phyloP scores from a whole-genome alignment of 1,140 invertebrate genomes.

The Lutraria rhynchaena region DNA sequence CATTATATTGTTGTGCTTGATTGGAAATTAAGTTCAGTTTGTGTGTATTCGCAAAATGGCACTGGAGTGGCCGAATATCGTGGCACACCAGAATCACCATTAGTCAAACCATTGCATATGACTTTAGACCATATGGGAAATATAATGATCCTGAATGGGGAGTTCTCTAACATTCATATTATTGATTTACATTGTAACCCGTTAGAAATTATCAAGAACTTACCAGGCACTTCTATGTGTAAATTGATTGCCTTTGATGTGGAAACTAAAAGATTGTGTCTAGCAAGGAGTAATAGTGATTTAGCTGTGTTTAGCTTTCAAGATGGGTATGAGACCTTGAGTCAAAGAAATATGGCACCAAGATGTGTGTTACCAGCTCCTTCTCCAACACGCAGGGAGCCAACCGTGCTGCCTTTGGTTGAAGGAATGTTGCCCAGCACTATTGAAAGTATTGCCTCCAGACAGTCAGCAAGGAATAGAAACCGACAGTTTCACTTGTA shows the following conservation, averaged over 20 bases:
- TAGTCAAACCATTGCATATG: slow-evolving; percentile 46
- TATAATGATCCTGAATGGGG: slow-evolving; percentile 51
- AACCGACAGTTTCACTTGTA: slow-evolving; percentile 42
- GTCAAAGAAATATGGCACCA: slow-evolving; percentile 11
- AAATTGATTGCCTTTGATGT: slow-evolving; percentile 41
- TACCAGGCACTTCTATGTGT: background rate
- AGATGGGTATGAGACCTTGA: slow-evolving; percentile 28
- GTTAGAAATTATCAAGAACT: slow-evolving; percentile 29
- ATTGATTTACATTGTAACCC: slow-evolving; percentile 30
- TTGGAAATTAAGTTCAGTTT: slow-evolving; percentile 27
- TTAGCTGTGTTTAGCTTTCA: slow-evolving; percentile 34
- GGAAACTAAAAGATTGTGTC: slow-evolving; percentile 3
- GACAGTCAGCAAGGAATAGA: slow-evolving; percentile 32
- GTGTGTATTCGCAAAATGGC: slow-evolving; percentile 23
- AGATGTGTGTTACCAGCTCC: background rate
- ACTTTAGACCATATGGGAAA: slow-evolving; percentile 36
- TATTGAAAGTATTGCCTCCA: slow-evolving; percentile 22
- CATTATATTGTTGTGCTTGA: slow-evolving; percentile 35
- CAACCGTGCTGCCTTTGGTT: slow-evolving; percentile 34
- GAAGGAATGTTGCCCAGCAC: slow-evolving; percentile 52
- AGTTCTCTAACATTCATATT: slow-evolving; percentile 39
- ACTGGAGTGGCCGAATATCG: slow-evolving; percentile 26
- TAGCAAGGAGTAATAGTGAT: slow-evolving; percentile 37
- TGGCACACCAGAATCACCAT: slow-evolving; percentile 30
- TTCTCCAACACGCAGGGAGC: background rate